phyloP scores from a whole-genome alignment of 2,888 invertebrate species.

The Drosophila borborema region DNA sequence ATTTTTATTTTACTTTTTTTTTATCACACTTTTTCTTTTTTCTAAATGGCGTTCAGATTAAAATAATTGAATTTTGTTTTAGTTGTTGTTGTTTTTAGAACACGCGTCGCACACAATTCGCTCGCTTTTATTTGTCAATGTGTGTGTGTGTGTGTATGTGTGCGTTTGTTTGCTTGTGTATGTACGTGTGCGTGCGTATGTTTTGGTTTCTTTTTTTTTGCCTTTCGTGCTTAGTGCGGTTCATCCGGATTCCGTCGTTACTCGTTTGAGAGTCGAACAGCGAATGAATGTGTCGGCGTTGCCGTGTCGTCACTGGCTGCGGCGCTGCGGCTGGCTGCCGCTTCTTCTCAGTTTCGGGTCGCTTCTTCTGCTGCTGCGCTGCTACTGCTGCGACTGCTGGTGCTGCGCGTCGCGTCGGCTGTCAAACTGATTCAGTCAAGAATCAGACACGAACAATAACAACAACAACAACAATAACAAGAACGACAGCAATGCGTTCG shows the following conservation, averaged over 20 bases:
- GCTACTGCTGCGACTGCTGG: slow-evolving; percentile 8
- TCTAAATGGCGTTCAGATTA: slow-evolving; percentile 51
- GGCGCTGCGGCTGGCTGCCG: slow-evolving; percentile 47
- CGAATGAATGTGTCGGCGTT: slow-evolving; percentile 81
- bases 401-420: slow-evolving; percentile 46
- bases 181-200: slow-evolving; percentile 32
- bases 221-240: slow-evolving; percentile 41
- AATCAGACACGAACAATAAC: slow-evolving; percentile 65
- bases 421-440: slow-evolving; percentile 81
- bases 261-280: slow-evolving; percentile 84
- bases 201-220: slow-evolving; percentile 47
- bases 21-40: slow-evolving; percentile 72
- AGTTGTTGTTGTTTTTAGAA: slow-evolving; percentile 43
- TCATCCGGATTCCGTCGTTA: slow-evolving; percentile 83
- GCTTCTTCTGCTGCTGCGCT: slow-evolving; percentile 50
- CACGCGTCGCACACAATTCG: slow-evolving; percentile 69
- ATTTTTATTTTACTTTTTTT: slow-evolving; percentile 15
- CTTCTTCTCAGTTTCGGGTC: slow-evolving; percentile 37
- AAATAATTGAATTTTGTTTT: slow-evolving; percentile 48
- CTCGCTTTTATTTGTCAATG: slow-evolving; percentile 50
- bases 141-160: slow-evolving; percentile 23
- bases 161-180: slow-evolving; percentile 7
- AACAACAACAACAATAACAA: slow-evolving; percentile 46
- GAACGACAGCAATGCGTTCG: slow-evolving; percentile 43
- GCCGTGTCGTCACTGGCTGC: slow-evolving; percentile 76